Percentiles rank a stretch among this genome's conserved stretches.
Evolutionary conservation across 2,888 invertebrate genomes (phyloP).

Genomic region (Unio pictorum): DNA sequence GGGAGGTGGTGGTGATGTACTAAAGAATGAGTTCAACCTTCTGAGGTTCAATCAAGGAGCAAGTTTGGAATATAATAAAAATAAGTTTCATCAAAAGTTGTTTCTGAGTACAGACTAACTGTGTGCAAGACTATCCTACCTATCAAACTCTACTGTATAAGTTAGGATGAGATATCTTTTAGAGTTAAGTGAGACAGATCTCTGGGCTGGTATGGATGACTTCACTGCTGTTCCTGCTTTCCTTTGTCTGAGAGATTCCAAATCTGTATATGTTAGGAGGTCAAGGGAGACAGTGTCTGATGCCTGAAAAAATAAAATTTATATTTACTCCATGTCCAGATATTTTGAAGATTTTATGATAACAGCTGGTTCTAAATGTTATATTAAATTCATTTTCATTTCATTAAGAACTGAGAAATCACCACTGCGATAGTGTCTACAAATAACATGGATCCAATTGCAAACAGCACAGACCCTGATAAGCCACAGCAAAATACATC

Average conservation of each 20-base stretch:
- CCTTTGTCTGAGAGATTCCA: conserved; percentile 66
- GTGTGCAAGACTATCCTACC: conserved; percentile 41
- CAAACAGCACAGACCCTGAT: too few species aligned
- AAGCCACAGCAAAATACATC: too few species aligned
- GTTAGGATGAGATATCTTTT: conserved; percentile 70
- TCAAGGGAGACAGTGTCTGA: conserved; percentile 69
- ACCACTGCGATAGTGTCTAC: too few species aligned
- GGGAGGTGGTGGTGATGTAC: too few species aligned
- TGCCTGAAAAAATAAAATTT: conserved; percentile 48
- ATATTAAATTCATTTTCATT: too few species aligned
- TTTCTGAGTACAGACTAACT: background rate
- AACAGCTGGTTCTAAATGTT: background rate
- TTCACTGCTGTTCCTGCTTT: conserved; percentile 56
- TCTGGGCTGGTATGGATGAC: conserved; percentile 42
- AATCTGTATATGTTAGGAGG: conserved; percentile 68
- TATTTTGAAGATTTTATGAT: background rate
- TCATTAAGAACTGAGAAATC: too few species aligned
- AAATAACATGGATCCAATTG: too few species aligned
- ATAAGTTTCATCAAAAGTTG: background rate
- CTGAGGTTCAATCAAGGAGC: too few species aligned
- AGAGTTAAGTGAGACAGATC: conserved; percentile 55
- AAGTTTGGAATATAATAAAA: too few species aligned
- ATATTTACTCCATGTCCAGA: background rate
- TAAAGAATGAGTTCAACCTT: too few species aligned
- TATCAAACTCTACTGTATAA: conserved; percentile 71